Evolutionary conservation across 2,113 vertebrate genomes (phyloP).

Genomic region (Garra rufa): DNA sequence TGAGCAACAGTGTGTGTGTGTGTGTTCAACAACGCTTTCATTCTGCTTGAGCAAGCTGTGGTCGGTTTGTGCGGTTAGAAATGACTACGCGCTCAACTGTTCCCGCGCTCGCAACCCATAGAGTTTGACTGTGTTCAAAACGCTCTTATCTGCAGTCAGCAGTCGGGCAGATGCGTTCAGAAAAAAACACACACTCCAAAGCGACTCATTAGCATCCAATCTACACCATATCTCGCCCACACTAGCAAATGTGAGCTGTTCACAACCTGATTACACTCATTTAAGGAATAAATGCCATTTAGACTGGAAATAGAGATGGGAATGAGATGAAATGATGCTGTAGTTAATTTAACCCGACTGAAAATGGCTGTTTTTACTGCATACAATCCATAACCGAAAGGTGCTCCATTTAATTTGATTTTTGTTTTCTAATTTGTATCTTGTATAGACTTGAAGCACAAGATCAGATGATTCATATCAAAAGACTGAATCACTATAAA

Average conservation of each 20-base stretch:
- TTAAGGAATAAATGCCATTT: background rate
- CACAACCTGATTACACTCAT: background rate
- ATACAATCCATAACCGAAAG: background rate
- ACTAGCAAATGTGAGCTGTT: background rate
- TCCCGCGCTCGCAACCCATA: background rate
- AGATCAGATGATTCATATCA: background rate
- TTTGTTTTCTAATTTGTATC: background rate
- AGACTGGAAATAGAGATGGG: background rate
- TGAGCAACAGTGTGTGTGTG: conserved; percentile 8
- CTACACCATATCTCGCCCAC: background rate
- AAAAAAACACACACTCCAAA: background rate
- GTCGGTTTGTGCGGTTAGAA: background rate
- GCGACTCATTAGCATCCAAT: background rate
- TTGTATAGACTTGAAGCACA: too few relatives aligned
- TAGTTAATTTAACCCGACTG: background rate
- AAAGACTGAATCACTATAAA: background rate
- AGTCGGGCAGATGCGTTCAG: background rate
- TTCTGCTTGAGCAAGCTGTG: background rate
- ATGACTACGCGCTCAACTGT: background rate
- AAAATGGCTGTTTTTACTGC: background rate
- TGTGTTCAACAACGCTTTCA: conserved; percentile 16
- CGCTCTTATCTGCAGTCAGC: background rate
- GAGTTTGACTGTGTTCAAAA: background rate
- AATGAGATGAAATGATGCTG: background rate
- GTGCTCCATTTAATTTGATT: background rate